Evolutionary conservation across 2,113 vertebrate genomes (phyloP), one percentile per base, ranked within the genome.

Genomic region (Mesoclemmys tuberculata): DNA sequence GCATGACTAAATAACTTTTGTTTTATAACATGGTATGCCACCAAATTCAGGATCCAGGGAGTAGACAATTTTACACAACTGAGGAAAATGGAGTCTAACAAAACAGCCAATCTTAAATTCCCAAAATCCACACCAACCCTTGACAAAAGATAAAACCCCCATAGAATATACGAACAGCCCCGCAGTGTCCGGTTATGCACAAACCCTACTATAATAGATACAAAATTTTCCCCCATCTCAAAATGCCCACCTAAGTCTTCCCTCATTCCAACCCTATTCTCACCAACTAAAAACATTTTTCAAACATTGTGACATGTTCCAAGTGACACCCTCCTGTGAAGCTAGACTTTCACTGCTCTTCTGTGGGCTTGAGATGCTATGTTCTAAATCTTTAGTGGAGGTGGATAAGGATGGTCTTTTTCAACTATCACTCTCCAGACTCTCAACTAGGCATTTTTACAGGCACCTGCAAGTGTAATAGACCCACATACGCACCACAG

Each of bases 241-340:
- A 48, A 88, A 80, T 82, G 84, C 80, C 19, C 83, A 95, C 51
- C 58, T 44, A 93, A 95, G 24, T 19, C 24, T 79, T 44, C 10
- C 56, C 38, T 75, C 85, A 41, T 22, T 91, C n/a, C 83, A 31
- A 16, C 84, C 27, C 9, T 64, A 90, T 77, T 27, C 27, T 91
- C 52, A 52, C 10, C n/a, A 1, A 16, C 21, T 44, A 41, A 44
- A 56, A 22, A 38, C 61, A 49, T 35, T 55, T 55, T 41, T 54
- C n/a, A 24, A 56, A 18, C 52, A 41, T 55, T 52, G 22, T 38
- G 52, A n/a, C 31, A 52, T n/a, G 78, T 54, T 81, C 35, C 12
- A 3, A n/a, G 5, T 38, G 16, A 55, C 5, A 14, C 26, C 14
- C 52, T 44, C 41, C 74, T 75, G 41, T 82, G 38, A 38, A 81